Evolutionary conservation across 1,140 invertebrate genomes (phyloP), one percentile per base, ranked within the genome.

Genomic region (Drosophila pandora): DNA sequence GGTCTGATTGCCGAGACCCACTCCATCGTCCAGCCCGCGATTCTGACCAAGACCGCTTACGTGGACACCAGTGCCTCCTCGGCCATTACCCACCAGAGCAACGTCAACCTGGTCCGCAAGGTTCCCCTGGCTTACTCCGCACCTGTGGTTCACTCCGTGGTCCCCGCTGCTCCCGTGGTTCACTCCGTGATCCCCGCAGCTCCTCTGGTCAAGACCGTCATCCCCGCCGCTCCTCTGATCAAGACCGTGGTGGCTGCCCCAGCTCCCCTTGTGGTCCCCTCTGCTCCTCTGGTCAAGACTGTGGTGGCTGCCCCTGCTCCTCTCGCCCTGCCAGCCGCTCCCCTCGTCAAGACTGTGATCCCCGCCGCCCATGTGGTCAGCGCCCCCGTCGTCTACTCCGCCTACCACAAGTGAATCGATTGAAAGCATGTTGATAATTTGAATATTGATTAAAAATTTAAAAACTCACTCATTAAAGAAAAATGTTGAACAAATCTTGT

Each of bases 61-160:
- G 81, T 90, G 58, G 84, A 89, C 47, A 75, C 61, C 54, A 82
- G 81, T 32, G 89, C 79, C 64, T 90, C 91, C 48, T 91, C 92
- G 23, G 91, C 90, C 54, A 91, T 93, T 39, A 93, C 93, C 39
- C 93, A 93, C 55, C 93, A 93, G 70, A 93, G 93, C 49, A 92
- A 88, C 50, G 80, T 90, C 45, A 83, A 91, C 37, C 71, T 91
- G 57, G 73, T 90, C 17, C 83, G 70, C 8, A 84, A 87, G 68
- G 85, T 90, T 3, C 90, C 83, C 0, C 57, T 89, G 17, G 63
- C 62, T 48, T 59, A 62, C 23, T 52, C 70, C 64, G 85, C 62
- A 68, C 82, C 92, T 62, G 58, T 93, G 62, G 22, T 81, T 50
- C 62, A 79, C 22, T 12, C 48, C 23, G 48, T 50, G 6, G n/a